Evolutionary conservation across 2,797 vertebrate species (phyloP), one percentile per base, ranked within the genome.

Genomic region (Darevskia mixta): DNA sequence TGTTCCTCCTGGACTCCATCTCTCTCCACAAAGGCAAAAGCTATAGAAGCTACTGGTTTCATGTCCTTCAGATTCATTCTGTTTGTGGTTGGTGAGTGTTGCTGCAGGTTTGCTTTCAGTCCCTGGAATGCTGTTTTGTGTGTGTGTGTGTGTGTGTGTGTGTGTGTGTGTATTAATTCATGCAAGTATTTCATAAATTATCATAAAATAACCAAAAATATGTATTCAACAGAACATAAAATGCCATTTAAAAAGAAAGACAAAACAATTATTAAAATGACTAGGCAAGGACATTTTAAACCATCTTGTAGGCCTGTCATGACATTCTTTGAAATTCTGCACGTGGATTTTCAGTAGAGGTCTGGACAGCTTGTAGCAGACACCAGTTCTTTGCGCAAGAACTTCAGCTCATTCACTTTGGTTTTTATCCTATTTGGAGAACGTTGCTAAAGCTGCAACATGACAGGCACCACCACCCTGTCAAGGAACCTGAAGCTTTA

Each of bases 401-500:
- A 81, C 81, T 77, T 69, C 27, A 67, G 58, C 72, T 81, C 58
- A 77, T 89, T 77, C 67, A 43, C 79, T 82, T 32, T 85, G 83
- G 78, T 49, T 80, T 73, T 89, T 79, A 55, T 80, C 35, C 83
- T 86, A 77, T 89, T 86, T 77, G 83, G 43, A 45, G 79, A 81
- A 77, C 41, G 67, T 35, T 38, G 32, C 20, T 76, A 58, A 89
- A 85, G 71, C 43, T 81, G 11, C 78, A 64, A 75, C 69, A 76
- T 55, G 83, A 41, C 32, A 69, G 71, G 61, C 79, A 69, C 27
- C 61, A 55, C 25, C 23, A 76, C 43, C 72, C 61, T 38, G 27
- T 69, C 72, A 86, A 82, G 83, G 71, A 89, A 82, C 79, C n/a
- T 77, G 79, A 89, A 89, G 88, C 79, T 77, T 38, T 45, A 76